phyloP scores from a whole-genome alignment of 2,113 vertebrate genomes.

The Catharus minimus region DNA sequence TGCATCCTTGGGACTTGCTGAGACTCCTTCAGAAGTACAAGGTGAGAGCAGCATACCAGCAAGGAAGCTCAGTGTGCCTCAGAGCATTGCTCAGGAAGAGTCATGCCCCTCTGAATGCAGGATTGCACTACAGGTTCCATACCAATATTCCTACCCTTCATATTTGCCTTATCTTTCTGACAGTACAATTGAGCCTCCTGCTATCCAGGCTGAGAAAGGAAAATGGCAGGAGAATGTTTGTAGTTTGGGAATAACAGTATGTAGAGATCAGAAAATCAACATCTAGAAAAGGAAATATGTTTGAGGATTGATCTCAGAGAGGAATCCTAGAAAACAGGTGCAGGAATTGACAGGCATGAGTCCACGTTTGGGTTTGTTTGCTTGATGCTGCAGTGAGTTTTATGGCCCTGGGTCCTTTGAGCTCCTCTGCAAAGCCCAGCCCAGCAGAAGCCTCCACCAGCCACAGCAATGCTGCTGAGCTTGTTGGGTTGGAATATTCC shows the following conservation, averaged over 20 bases:
- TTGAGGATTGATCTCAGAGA: not conserved
- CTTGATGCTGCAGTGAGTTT: not conserved
- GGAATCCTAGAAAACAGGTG: not conserved
- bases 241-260: not conserved
- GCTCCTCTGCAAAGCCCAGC: not conserved
- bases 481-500: not conserved
- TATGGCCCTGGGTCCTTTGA: not conserved
- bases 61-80: not conserved
- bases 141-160: not conserved
- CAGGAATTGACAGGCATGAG: not conserved
- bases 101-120: not conserved
- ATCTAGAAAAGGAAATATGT: not conserved
- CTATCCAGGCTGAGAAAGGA: not conserved
- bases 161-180: not conserved
- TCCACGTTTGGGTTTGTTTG: not conserved
- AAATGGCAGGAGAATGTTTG: not conserved
- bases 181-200: not conserved
- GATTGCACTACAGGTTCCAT: not conserved
- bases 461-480: not conserved
- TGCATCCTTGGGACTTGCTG: not conserved
- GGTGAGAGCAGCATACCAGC: not conserved
- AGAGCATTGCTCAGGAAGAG: fast-evolving
- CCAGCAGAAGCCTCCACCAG: not conserved
- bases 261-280: not conserved
- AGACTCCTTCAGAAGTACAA: not conserved